Conservation (phyloP, 2,888 invertebrate genomes). For the Choreutis nemorana region DNA sequence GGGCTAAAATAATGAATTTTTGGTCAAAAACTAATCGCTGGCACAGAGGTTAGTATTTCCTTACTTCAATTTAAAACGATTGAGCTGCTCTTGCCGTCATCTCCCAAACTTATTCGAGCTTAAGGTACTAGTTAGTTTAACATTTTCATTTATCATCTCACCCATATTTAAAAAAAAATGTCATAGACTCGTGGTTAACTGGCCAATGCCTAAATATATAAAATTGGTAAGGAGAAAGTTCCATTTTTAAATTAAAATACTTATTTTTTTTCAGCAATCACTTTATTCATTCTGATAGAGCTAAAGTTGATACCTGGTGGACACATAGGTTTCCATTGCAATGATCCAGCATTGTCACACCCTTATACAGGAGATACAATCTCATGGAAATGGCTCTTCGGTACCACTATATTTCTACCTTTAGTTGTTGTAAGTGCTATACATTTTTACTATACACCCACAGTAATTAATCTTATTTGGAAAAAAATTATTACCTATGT, state of each 20-base stretch:
- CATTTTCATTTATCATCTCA: no score
- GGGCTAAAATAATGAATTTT: constrained; percentile 27
- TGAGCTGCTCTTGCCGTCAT: no score
- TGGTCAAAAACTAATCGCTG: constrained; percentile 52
- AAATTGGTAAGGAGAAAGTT: no score
- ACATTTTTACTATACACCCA: not conserved
- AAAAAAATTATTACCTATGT: no score
- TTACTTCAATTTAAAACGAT: no score
- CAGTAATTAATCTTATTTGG: no score
- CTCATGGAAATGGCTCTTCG: constrained; percentile 56
- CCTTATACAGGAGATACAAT: constrained; percentile 75
- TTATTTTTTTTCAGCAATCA: constrained; percentile 53
- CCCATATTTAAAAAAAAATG: no score
- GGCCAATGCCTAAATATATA: no score
- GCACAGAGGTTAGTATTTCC: constrained; percentile 35
- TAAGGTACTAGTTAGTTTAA: no score
- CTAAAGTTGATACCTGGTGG: constrained; percentile 66
- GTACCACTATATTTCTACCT: constrained; percentile 58
- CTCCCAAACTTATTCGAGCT: no score
- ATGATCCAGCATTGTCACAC: constrained; percentile 72
- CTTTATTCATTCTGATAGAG: constrained; percentile 64
- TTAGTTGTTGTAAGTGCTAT: constrained; percentile 57
- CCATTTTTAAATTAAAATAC: not conserved
- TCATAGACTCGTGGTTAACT: no score
- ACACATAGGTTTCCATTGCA: constrained; percentile 72